phyloP scores from a whole-genome alignment of 2,888 invertebrate genomes.

The Dicyrtomina minuta region DNA sequence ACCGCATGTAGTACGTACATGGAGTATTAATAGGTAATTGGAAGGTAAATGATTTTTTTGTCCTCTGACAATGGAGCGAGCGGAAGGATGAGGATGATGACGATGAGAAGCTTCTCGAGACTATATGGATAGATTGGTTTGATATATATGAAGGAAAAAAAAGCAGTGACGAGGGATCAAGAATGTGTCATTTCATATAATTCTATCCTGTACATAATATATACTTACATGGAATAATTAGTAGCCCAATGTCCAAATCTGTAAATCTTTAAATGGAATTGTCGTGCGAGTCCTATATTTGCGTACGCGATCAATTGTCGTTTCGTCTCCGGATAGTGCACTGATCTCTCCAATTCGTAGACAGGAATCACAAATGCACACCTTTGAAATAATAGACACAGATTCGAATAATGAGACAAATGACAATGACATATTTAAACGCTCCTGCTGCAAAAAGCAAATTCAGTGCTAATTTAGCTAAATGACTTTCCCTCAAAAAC shows the following conservation, averaged over 20 bases:
- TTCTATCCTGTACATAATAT: neutral
- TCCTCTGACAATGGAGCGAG: no score
- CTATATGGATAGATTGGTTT: no score
- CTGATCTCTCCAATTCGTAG: conserved; percentile 79
- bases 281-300: conserved; percentile 77
- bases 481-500: conserved; percentile 9
- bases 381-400: conserved; percentile 58
- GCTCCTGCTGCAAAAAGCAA: neutral
- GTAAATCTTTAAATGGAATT: conserved; percentile 88
- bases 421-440: neutral
- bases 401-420: conserved; percentile 7
- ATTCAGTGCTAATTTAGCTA: neutral
- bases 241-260: conserved; percentile 90
- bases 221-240: conserved; percentile 76
- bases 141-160: no score
- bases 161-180: no score
- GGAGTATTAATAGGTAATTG: no score
- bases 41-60: no score
- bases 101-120: no score
- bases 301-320: conserved; percentile 73
- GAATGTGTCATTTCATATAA: no score
- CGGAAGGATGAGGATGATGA: no score
- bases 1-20: no score
- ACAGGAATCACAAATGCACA: conserved; percentile 90
- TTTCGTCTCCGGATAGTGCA: conserved; percentile 78